Base-by-base conservation (phyloP, 2,888 invertebrate species). In the Pseudoips prasinana region DNA sequence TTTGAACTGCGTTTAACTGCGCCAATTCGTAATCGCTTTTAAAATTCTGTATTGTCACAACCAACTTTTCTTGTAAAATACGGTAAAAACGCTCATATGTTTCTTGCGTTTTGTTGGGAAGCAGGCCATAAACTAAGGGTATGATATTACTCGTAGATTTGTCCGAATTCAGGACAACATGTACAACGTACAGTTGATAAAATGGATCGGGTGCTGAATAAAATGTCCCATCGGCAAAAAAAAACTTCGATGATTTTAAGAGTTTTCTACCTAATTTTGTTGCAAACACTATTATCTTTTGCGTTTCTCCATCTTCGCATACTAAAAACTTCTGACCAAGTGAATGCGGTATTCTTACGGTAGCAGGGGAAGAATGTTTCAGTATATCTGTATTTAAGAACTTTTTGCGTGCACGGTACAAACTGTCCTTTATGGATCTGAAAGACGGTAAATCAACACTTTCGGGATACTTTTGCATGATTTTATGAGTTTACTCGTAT, bases 201-300 rank as follows among this genome's bases (percentile, higher is more conserved):
- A 33, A 44, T 6, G 39, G 39, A 24, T 29, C 25, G 23, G 35
- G 39, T 26, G 35, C 30, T 14, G 35, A 2, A 27, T 28, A 14
- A 19, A 39, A 26, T 17, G 26, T 27, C 33, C 22, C 26, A 27
- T 33, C 35, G 7, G 37, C 47, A 23, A 33, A 47, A 29, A 35
- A 41, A 19, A 25, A 22, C 22, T 35, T 34, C 8, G 27, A 24
- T 22, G n/a, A 34, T 27, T 33, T 43, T 14, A 38, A 23, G 9
- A 35, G 24, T 34, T 38, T 40, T 23, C 18, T 30, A 10, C 6
- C 32, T 8, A 20, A 9, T 0, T 29, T 34, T 29, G 34, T 47
- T 11, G 39, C 23, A 43, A 47, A 43, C 28, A 46, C 10, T 10
- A 43, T 25, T 24, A 27, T 38, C 26, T 46, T 38, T 19, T 46